phyloP scores from a whole-genome alignment of 92 coral and sea anemone genomes.

The Porites lobata region DNA sequence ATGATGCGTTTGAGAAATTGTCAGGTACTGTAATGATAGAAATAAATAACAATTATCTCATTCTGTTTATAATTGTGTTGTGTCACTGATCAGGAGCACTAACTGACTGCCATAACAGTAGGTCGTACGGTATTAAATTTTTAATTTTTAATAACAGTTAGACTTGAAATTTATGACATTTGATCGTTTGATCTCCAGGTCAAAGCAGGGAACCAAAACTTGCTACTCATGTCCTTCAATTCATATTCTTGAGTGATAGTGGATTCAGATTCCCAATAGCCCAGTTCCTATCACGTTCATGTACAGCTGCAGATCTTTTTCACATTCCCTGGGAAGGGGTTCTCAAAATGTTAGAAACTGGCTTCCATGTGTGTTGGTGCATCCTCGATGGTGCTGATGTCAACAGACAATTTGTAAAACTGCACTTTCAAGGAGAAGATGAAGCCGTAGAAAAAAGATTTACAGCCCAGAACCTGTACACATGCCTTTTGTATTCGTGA shows the following conservation, averaged over 20 bases:
- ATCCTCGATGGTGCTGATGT: slow-evolving; percentile 67
- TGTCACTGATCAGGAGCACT: no score
- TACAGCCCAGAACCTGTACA: slow-evolving; percentile 39
- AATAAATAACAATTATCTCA: not conserved
- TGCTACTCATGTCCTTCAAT: slow-evolving; percentile 64
- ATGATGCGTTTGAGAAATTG: slow-evolving; percentile 27
- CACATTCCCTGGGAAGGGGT: slow-evolving; percentile 67
- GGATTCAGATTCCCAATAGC: slow-evolving; percentile 68
- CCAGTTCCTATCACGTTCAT: slow-evolving; percentile 54
- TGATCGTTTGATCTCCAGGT: not conserved
- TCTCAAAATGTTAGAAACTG: slow-evolving; percentile 55
- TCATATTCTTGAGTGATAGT: slow-evolving; percentile 56
- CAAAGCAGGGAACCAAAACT: slow-evolving; percentile 37
- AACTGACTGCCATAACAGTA: not conserved
- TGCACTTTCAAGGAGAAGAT: slow-evolving; percentile 49
- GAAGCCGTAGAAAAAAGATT: slow-evolving; percentile 29
- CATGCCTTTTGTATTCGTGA: slow-evolving; percentile 56
- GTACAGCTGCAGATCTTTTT: slow-evolving; percentile 40
- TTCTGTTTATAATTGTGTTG: no score
- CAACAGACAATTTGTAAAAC: slow-evolving; percentile 52
- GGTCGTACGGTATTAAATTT: not conserved
- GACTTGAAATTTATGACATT: not conserved
- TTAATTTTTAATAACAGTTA: no score
- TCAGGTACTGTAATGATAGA: slow-evolving; percentile 10
- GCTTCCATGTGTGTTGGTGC: slow-evolving; percentile 44